phyloP scores from a whole-genome alignment of 2,113 vertebrate species.

The Xyrauchen texanus region DNA sequence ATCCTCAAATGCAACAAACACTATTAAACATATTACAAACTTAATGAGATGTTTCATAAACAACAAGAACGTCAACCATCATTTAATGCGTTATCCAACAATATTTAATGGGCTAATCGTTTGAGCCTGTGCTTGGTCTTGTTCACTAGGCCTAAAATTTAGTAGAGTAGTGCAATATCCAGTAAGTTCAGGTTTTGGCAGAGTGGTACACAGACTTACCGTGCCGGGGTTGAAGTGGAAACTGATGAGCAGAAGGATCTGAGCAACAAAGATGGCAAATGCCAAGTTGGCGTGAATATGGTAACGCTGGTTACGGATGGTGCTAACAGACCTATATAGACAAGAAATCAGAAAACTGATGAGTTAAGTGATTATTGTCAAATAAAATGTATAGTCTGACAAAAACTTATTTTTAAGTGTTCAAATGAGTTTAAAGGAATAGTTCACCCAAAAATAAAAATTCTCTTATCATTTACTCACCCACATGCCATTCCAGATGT shows the following conservation, averaged over 20 bases:
- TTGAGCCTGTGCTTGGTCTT: not conserved
- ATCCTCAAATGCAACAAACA: not conserved
- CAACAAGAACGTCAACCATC: not conserved
- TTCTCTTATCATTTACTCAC: no score
- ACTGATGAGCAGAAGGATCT: conserved; percentile 90
- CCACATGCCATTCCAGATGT: no score
- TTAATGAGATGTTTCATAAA: not conserved
- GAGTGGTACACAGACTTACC: conserved; percentile 63
- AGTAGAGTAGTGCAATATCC: no score
- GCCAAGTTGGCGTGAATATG: conserved; percentile 96
- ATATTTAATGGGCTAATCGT: not conserved
- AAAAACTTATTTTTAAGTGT: no score
- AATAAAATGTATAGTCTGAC: no score
- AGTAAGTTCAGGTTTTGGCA: not conserved
- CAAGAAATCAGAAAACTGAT: no score
- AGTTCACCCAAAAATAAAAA: no score
- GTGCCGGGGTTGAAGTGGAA: conserved; percentile 83
- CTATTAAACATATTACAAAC: not conserved
- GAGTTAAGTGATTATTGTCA: no score
- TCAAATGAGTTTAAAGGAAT: no score
- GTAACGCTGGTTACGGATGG: conserved; percentile 93
- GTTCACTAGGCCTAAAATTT: no score
- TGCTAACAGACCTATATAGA: conserved; percentile 83
- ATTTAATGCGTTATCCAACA: not conserved
- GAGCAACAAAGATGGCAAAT: conserved; percentile 88